phyloP scores from a whole-genome alignment of 2,113 vertebrate species.

The Silurus glanis region DNA sequence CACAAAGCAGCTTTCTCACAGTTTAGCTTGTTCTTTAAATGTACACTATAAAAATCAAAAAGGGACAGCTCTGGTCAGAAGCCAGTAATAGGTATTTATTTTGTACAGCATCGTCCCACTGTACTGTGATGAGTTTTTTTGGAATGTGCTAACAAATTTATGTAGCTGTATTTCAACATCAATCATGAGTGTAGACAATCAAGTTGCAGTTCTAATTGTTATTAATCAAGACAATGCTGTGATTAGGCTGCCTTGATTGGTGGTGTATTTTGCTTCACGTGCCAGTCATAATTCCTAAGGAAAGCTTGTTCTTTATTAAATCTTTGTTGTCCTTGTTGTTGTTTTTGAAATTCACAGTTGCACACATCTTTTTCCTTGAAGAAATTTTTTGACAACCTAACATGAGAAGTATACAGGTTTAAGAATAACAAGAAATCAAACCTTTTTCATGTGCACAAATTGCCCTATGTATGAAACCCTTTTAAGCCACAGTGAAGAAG shows the following conservation, averaged over 20 bases:
- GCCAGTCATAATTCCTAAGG: neutral
- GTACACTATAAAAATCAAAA: neutral
- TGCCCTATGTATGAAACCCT: too few relatives aligned
- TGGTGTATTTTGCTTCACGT: neutral
- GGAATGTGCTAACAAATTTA: neutral
- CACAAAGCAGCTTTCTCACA: neutral
- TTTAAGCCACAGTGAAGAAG: too few relatives aligned
- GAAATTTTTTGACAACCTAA: neutral
- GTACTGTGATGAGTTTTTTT: neutral
- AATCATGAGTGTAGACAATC: neutral
- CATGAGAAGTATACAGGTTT: neutral
- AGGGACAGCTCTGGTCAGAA: neutral
- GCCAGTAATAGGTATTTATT: neutral
- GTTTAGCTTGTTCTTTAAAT: neutral
- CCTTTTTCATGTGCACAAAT: too few relatives aligned
- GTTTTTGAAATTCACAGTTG: neutral
- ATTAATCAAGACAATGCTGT: neutral
- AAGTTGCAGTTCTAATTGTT: neutral
- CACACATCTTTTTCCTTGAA: too few relatives aligned
- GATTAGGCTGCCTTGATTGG: neutral
- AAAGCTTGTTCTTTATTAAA: neutral
- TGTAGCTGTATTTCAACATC: neutral
- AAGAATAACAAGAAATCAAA: too few relatives aligned
- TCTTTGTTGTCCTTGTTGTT: neutral
- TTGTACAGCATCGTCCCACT: neutral